Evolutionary conservation across 2,797 vertebrate species (phyloP).

Genomic region (Intellagama lesueurii): DNA sequence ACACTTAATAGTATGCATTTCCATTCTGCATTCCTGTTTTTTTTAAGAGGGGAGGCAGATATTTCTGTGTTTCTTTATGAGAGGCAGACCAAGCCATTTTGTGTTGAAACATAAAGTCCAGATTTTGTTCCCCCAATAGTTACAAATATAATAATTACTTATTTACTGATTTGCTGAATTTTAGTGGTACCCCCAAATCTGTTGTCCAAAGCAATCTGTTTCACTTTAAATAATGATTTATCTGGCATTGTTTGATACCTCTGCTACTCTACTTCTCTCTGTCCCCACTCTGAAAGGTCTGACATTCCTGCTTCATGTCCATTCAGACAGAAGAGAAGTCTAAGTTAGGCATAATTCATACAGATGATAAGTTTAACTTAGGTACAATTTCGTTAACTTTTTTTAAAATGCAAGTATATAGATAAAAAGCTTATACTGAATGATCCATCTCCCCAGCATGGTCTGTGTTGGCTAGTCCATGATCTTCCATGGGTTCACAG

Average conservation of each 20-base stretch:
- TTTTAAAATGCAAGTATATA: not conserved
- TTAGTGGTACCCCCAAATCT: not conserved
- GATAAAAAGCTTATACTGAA: not conserved
- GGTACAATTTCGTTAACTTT: not conserved
- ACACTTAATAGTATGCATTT: constrained; percentile 64
- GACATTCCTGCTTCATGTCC: not conserved
- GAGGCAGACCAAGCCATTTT: constrained; percentile 32
- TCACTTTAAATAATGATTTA: not conserved
- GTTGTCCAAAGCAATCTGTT: not conserved
- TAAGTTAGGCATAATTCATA: not conserved
- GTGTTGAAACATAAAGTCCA: not conserved
- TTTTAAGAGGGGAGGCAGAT: constrained; percentile 28
- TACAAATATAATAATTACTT: not conserved
- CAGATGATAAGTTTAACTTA: not conserved
- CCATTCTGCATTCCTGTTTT: constrained; percentile 47
- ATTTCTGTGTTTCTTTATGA: not conserved
- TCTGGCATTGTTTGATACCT: not conserved
- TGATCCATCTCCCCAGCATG: not conserved
- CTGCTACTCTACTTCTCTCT: not conserved
- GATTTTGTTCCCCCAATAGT: not conserved
- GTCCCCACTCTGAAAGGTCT: not conserved
- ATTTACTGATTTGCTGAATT: not conserved
- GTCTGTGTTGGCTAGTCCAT: not conserved
- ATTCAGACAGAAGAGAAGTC: not conserved
- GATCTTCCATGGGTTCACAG: not conserved